Evolutionary conservation across 2,888 invertebrate species (phyloP).

Genomic region (Tipula vernalis): DNA sequence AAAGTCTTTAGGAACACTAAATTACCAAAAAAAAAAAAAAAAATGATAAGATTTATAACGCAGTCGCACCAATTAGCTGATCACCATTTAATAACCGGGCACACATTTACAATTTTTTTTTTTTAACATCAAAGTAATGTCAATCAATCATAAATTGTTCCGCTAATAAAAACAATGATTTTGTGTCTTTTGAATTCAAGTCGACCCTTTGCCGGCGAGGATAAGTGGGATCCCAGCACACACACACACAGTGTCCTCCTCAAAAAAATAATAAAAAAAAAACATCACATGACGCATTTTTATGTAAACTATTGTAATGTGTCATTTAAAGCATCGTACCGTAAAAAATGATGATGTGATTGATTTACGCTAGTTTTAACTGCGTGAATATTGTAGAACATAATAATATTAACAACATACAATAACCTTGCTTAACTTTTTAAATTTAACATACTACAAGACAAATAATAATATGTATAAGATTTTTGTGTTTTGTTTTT

Average conservation of each 20-base stretch:
- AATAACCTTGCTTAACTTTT: background rate
- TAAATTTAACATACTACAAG: background rate
- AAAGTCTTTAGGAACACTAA: background rate
- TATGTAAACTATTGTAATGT: background rate
- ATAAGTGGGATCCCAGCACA: background rate
- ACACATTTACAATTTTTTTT: background rate
- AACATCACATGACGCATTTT: background rate
- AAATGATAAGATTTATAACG: background rate
- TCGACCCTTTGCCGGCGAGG: background rate
- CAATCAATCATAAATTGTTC: conserved; percentile 4
- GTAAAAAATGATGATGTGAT: background rate
- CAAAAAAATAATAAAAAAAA: background rate
- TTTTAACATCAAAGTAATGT: background rate
- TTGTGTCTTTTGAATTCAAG: background rate
- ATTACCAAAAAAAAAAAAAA: background rate
- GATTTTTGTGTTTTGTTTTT: background rate
- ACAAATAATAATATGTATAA: background rate
- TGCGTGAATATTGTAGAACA: background rate
- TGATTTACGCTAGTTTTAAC: background rate
- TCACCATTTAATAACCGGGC: background rate
- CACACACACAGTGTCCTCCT: background rate
- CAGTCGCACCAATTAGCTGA: background rate
- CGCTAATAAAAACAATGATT: background rate
- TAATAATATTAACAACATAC: background rate
- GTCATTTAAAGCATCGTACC: background rate